Evolutionary conservation across 2,888 invertebrate species (phyloP).

Genomic region (Archips xylosteana): DNA sequence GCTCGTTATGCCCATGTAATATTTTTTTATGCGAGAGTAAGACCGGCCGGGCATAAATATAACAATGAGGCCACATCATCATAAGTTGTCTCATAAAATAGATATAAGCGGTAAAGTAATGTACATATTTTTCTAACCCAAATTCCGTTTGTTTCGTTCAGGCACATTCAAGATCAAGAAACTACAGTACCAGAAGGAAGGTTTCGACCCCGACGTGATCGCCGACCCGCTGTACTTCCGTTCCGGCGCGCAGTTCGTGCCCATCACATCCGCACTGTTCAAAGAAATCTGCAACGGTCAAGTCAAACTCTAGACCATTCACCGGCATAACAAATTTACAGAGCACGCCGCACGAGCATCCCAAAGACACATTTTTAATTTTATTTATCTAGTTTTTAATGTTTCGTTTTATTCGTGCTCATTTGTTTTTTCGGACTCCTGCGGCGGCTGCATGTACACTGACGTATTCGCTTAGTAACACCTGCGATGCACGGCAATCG

Average conservation of each 20-base stretch:
- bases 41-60: too few species aligned
- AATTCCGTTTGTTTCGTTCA: constrained; percentile 59
- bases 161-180: constrained; percentile 98
- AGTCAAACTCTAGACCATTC: constrained; percentile 69
- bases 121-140: too few species aligned
- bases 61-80: too few species aligned
- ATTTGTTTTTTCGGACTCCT: constrained; percentile 15
- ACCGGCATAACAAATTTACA: not conserved
- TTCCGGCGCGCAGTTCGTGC: constrained; percentile 80
- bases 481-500: constrained; percentile 17
- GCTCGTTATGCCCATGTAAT: too few species aligned
- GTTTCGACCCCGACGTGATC: constrained; percentile 90
- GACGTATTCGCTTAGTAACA: not conserved
- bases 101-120: too few species aligned
- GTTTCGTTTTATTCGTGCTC: constrained; percentile 6
- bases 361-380: not conserved
- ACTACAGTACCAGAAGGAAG: constrained; percentile 93
- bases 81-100: too few species aligned
- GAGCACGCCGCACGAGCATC: constrained; percentile 1
- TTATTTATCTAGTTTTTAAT: not conserved
- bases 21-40: too few species aligned
- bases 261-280: constrained; percentile 86
- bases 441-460: not conserved
- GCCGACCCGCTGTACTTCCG: constrained; percentile 91
- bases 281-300: constrained; percentile 83